Conservation (phyloP, 2,113 vertebrate genomes). For the Percina caprodes region DNA sequence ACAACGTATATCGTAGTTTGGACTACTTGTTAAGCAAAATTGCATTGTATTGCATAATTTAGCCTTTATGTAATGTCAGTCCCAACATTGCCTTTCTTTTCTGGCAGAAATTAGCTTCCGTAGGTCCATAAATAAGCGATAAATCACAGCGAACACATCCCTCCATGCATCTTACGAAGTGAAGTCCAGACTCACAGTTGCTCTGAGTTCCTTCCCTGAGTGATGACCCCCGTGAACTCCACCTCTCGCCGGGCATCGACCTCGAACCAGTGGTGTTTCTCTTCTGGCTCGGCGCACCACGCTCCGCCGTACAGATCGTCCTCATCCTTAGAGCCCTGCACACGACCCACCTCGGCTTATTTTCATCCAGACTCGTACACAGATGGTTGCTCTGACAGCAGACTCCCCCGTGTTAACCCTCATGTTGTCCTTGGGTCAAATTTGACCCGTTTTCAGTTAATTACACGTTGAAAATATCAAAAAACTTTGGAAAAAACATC, state of each 20-base stretch:
- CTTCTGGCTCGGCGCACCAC: slow-evolving; percentile 92
- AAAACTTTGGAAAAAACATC: too few relatives aligned
- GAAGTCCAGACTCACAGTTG: slow-evolving; percentile 81
- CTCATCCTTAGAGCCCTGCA: slow-evolving; percentile 87
- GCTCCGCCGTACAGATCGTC: slow-evolving; percentile 91
- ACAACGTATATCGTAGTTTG: too few relatives aligned
- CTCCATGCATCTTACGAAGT: too few relatives aligned
- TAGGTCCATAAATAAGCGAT: not conserved
- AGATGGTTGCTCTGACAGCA: not conserved
- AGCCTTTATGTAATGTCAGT: too few relatives aligned
- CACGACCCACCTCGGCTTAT: not conserved
- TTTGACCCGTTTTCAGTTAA: too few relatives aligned
- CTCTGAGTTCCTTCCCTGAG: slow-evolving; percentile 93
- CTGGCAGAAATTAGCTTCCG: not conserved
- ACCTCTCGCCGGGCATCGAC: slow-evolving; percentile 91
- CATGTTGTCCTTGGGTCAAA: too few relatives aligned
- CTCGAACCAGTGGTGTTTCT: slow-evolving; percentile 91
- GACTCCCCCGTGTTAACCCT: not conserved
- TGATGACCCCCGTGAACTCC: slow-evolving; percentile 93
- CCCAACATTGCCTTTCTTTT: too few relatives aligned
- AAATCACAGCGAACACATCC: not conserved
- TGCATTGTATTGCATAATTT: too few relatives aligned
- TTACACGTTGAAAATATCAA: too few relatives aligned
- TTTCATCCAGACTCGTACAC: not conserved
- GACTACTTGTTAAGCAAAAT: too few relatives aligned